Evolutionary conservation across 2,888 invertebrate species (phyloP).

Genomic region (Eutolmus rufibarbis): DNA sequence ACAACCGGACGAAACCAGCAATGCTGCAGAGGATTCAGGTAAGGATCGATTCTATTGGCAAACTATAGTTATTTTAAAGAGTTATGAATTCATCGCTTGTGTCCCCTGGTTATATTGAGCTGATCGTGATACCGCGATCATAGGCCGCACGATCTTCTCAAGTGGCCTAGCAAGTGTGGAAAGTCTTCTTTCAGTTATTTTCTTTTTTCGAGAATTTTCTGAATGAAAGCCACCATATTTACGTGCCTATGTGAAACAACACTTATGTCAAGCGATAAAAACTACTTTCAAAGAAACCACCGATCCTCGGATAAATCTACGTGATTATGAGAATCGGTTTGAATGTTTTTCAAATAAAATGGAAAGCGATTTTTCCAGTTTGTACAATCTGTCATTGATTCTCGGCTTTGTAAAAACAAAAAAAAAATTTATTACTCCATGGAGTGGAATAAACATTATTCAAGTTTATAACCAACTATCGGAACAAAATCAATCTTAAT

Average conservation of each 20-base stretch:
- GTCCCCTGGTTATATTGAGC: background rate
- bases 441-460: background rate
- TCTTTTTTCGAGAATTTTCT: slow-evolving; percentile 38
- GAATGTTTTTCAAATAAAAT: slow-evolving; percentile 52
- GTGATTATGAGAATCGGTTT: slow-evolving; percentile 13
- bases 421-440: slow-evolving; percentile 6
- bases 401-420: background rate
- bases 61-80: background rate
- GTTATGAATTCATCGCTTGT: slow-evolving; percentile 5
- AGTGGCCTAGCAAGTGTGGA: slow-evolving; percentile 37
- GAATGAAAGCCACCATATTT: slow-evolving; percentile 35
- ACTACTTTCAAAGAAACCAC: slow-evolving; percentile 34
- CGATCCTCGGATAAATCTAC: background rate
- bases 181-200: slow-evolving; percentile 36
- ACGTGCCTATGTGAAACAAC: slow-evolving; percentile 19
- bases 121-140: slow-evolving; percentile 23
- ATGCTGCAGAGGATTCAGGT: slow-evolving; percentile 9
- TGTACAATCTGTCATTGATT: slow-evolving; percentile 44
- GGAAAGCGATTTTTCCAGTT: slow-evolving; percentile 61
- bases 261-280: slow-evolving; percentile 32
- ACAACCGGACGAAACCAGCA: background rate
- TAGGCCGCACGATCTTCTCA: slow-evolving; percentile 25
- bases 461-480: background rate
- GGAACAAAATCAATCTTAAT: background rate
- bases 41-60: background rate